phyloP scores from a whole-genome alignment of 2,888 invertebrate genomes.

The Cacoxenus indagator region DNA sequence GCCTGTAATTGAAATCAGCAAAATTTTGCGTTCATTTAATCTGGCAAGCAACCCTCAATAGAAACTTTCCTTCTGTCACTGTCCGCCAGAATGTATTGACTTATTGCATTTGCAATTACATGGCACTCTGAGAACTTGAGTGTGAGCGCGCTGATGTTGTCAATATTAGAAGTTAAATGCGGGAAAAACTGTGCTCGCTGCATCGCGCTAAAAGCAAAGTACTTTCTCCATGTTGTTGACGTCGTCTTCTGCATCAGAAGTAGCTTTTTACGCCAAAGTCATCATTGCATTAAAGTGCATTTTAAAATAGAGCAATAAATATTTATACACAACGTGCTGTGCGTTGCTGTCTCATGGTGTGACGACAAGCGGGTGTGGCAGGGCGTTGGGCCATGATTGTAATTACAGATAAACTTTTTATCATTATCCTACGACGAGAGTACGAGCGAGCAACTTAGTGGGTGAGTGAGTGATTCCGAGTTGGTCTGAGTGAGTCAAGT shows the following conservation, averaged over 20 bases:
- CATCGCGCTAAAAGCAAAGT: background rate
- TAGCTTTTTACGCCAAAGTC: background rate
- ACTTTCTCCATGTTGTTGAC: background rate
- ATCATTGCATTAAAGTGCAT: conserved; percentile 48
- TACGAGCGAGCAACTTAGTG: background rate
- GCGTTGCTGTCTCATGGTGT: background rate
- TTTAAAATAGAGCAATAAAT: conserved; percentile 56
- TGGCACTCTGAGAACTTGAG: background rate
- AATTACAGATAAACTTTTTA: conserved; percentile 63
- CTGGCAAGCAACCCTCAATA: too few species aligned
- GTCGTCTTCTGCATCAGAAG: conserved; percentile 29
- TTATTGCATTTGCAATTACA: conserved; percentile 17
- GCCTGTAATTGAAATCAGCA: too few species aligned
- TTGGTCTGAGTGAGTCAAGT: background rate
- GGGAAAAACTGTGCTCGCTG: background rate
- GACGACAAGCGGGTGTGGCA: conserved; percentile 10
- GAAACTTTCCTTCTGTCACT: conserved; percentile 2
- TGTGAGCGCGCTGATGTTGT: background rate
- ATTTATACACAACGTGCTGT: conserved; percentile 45
- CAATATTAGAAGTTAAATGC: background rate
- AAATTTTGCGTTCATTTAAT: too few species aligned
- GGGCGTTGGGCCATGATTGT: conserved; percentile 31
- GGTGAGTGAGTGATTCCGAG: background rate
- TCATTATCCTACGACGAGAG: conserved; percentile 51
- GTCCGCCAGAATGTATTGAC: conserved; percentile 3